A percentile compares a stretch with the other conserved stretches of the same genome.
Evolutionary conservation across 2,797 vertebrate genomes (phyloP).

Genomic region (Gymnoscopelus braueri): DNA sequence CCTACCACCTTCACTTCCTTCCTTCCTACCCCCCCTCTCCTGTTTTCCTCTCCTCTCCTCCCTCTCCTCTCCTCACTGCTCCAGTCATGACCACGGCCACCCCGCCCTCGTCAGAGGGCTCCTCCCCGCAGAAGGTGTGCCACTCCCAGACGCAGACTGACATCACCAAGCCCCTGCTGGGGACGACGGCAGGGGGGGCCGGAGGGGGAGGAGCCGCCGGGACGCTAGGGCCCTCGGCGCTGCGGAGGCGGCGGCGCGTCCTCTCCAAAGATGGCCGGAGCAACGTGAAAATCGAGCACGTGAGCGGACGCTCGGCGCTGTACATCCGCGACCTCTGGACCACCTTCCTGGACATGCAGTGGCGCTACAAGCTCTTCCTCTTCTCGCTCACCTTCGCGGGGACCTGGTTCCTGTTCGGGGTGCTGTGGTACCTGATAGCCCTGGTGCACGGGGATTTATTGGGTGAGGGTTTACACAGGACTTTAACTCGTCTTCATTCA

Average conservation of each 20-base stretch:
- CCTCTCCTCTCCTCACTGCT: constrained; percentile 28
- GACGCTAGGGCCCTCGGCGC: constrained; percentile 39
- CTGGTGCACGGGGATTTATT: constrained; percentile 82
- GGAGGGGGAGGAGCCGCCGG: constrained; percentile 29
- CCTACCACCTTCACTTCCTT: neutral
- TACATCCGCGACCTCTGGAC: constrained; percentile 96
- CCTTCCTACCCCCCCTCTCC: neutral
- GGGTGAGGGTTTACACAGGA: constrained; percentile 62
- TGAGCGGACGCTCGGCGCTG: constrained; percentile 86
- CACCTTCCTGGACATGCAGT: constrained; percentile 86
- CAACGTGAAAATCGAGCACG: constrained; percentile 95
- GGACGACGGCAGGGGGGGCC: constrained; percentile 32
- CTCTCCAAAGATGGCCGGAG: constrained; percentile 95
- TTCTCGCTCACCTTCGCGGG: constrained; percentile 84
- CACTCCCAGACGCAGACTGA: constrained; percentile 85
- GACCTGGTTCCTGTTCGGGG: constrained; percentile 84
- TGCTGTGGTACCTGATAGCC: constrained; percentile 85
- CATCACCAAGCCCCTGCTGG: constrained; percentile 79
- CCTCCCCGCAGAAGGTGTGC: constrained; percentile 82
- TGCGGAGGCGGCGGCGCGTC: constrained; percentile 77
- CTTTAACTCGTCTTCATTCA: too few relatives aligned
- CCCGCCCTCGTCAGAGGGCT: constrained; percentile 75
- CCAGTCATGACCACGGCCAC: constrained; percentile 79
- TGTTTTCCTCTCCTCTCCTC: neutral
- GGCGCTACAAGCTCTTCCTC: constrained; percentile 86